Evolutionary conservation across 2,113 vertebrate species (phyloP).

Genomic region (Gambusia holbrooki): DNA sequence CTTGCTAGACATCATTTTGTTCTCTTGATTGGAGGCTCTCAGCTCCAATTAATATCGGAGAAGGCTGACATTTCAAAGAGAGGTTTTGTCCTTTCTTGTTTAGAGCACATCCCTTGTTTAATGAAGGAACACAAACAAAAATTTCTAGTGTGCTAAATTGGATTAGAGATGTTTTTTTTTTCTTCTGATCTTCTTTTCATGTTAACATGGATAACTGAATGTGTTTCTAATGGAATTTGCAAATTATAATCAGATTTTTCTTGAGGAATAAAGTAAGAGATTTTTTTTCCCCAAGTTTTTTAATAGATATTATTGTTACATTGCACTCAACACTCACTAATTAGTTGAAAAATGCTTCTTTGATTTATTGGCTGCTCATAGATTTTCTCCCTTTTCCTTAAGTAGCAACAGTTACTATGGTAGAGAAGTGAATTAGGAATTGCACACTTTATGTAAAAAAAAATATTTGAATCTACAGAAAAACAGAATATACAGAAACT

Average conservation of each 20-base stretch:
- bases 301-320: background rate
- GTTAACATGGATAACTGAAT: background rate
- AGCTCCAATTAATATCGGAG: slow-evolving; percentile 71
- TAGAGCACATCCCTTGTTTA: slow-evolving; percentile 55
- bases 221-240: slow-evolving; percentile 2
- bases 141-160: slow-evolving; percentile 28
- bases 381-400: too few species aligned
- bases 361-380: too few species aligned
- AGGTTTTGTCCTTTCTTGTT: slow-evolving; percentile 52
- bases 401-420: too few species aligned
- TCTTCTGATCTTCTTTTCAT: slow-evolving; percentile 54
- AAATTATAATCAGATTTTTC: slow-evolving; percentile 1
- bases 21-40: slow-evolving; percentile 72
- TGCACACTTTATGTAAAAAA: too few species aligned
- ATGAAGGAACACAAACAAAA: slow-evolving; percentile 60
- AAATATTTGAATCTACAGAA: too few species aligned
- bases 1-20: slow-evolving; percentile 69
- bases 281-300: background rate
- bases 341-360: too few species aligned
- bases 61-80: slow-evolving; percentile 74
- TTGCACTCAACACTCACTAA: too few species aligned
- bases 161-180: slow-evolving; percentile 39
- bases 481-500: too few species aligned
- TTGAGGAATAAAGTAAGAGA: background rate
- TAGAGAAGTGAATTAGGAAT: too few species aligned